phyloP scores from a whole-genome alignment of 2,113 vertebrate species.

The Phalacrocorax carbo region DNA sequence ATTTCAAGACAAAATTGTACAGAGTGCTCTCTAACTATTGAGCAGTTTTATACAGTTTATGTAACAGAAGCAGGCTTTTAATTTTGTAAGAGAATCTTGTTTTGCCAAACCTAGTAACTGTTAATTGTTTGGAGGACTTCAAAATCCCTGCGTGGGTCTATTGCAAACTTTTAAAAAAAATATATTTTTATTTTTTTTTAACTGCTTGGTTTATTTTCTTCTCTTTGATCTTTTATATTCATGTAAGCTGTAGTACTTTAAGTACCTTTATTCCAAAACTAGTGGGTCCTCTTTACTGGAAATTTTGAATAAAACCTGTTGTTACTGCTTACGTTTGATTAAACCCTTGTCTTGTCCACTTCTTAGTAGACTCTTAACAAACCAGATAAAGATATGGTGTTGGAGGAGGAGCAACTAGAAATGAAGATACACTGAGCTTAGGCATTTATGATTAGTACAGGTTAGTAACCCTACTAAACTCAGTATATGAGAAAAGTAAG shows the following conservation, averaged over 20 bases:
- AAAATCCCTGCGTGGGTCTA: slow-evolving; percentile 65
- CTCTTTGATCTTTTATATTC: slow-evolving; percentile 86
- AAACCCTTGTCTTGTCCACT: slow-evolving; percentile 69
- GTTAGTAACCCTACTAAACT: background rate
- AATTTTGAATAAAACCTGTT: slow-evolving; percentile 93
- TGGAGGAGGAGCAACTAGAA: background rate
- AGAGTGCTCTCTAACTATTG: slow-evolving; percentile 65
- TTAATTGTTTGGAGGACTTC: slow-evolving; percentile 70
- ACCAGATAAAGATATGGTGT: background rate
- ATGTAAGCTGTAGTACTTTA: slow-evolving; percentile 83
- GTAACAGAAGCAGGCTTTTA: slow-evolving; percentile 72
- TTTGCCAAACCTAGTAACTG: slow-evolving; percentile 73
- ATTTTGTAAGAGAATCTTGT: slow-evolving; percentile 70
- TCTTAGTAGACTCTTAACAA: slow-evolving; percentile 38
- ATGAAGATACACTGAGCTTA: background rate
- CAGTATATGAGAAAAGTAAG: background rate
- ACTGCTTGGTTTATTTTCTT: slow-evolving; percentile 80
- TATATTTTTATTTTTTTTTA: slow-evolving; percentile 61
- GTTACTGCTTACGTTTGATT: slow-evolving; percentile 82
- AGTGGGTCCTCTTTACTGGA: slow-evolving; percentile 92
- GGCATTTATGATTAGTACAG: background rate
- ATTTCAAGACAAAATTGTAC: slow-evolving; percentile 70
- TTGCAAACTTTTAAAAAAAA: slow-evolving; percentile 69
- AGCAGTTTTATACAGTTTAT: slow-evolving; percentile 72
- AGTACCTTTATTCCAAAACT: slow-evolving; percentile 95